Evolutionary conservation across 2,797 vertebrate species (phyloP), one percentile per base, ranked within the genome.

Genomic region (Manis javanica): DNA sequence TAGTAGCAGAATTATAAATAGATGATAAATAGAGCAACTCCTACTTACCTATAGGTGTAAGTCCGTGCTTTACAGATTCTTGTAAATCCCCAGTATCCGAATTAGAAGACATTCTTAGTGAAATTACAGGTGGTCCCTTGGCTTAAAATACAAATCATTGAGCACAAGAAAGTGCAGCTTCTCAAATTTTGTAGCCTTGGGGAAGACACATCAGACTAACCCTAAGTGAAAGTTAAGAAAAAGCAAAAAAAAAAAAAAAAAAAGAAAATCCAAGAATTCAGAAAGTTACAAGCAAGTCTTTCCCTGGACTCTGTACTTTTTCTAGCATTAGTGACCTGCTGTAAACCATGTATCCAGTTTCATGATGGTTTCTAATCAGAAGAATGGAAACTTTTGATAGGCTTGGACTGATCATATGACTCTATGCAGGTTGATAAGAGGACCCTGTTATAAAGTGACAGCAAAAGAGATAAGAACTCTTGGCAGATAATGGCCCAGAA

Each of bases 371-470:
- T 98, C 98, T 99, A 98, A 99, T 99, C 98, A 98, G 98, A 98
- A 90, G 97, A 97, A 98, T 98, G 98, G 96, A 95, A 98, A 95
- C 96, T 97, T 97, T 88, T 97, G 98, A 99, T 99, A 99, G 99
- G 99, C 97, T 98, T 94, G 91, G 91, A 46, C 19, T 46, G 4
- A 88, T 98, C 98, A 99, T 97, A 94, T 99, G 99, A 94, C 98
- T 81, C 95, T 93, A 90, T 97, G 97, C 97, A 97, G 98, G 97
- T 97, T 98, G 99, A 99, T 99, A 99, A 99, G 98, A 98, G 98
- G 98, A 98, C 99, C 98, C 98, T 99, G 99, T 99, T 99, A 99
- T 99, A 99, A 99, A 99, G 99, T 99, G 99, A 99, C 99, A 99
- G 99, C 99, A 98, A 97, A 98, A 98, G 98, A 99, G 99, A 99